phyloP scores from a whole-genome alignment of 2,113 vertebrate genomes.

The Antechinus stuartii region DNA sequence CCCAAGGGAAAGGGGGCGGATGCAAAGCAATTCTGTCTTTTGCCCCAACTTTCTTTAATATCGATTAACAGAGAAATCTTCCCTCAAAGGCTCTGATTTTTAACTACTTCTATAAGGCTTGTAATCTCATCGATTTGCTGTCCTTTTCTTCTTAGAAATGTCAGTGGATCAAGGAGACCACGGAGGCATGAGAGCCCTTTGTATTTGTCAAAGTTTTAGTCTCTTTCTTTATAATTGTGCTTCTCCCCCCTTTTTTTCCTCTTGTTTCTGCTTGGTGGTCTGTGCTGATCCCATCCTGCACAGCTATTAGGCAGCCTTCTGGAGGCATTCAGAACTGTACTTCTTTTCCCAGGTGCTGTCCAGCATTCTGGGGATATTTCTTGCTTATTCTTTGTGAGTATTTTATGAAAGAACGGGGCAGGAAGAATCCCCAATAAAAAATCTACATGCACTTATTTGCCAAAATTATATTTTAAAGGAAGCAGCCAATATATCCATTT shows the following conservation, averaged over 20 bases:
- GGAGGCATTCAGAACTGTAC: fast-evolving
- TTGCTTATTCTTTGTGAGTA: slow-evolving; percentile 27
- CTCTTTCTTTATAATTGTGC: fast-evolving
- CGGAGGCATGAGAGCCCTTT: fast-evolving
- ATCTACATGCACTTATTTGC: slow-evolving; percentile 74
- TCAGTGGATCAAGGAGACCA: no score
- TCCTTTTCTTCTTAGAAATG: background rate
- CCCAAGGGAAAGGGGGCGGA: background rate
- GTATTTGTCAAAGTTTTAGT: fast-evolving
- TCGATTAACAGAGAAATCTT: no score
- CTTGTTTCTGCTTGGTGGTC: fast-evolving
- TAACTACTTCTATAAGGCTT: background rate
- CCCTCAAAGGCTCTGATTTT: background rate
- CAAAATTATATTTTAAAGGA: slow-evolving; percentile 61
- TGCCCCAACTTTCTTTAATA: no score
- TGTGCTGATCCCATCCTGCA: fast-evolving
- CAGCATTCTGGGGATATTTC: slow-evolving; percentile 60
- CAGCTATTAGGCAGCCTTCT: background rate
- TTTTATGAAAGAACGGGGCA: slow-evolving; percentile 57
- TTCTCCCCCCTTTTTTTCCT: fast-evolving
- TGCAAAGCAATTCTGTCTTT: no score
- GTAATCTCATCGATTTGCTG: background rate
- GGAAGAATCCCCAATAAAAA: slow-evolving; percentile 67
- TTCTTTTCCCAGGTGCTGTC: slow-evolving; percentile 46
- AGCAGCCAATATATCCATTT: background rate